Conservation (phyloP, 2,888 invertebrate genomes). For the Gonocerus acuteangulatus region DNA sequence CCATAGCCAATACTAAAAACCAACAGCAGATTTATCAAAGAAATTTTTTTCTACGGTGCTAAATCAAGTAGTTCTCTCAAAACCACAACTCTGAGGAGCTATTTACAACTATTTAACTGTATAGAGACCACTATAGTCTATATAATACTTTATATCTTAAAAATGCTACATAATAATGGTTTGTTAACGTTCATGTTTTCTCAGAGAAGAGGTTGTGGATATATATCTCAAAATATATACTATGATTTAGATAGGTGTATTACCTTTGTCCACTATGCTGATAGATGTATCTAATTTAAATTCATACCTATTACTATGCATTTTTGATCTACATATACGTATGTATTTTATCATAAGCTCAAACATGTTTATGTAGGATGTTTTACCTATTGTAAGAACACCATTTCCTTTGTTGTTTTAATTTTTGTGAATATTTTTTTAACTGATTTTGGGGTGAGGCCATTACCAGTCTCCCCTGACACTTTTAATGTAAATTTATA, state of each 20-base stretch:
- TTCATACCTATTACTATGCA: constrained; percentile 14
- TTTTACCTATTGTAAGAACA: constrained; percentile 18
- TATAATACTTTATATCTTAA: constrained; percentile 6
- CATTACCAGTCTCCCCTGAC: not conserved
- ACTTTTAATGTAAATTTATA: constrained; percentile 22
- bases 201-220: constrained; percentile 29
- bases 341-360: constrained; percentile 25
- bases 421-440: not conserved
- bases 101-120: constrained; percentile 10
- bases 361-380: constrained; percentile 19
- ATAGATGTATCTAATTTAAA: constrained; percentile 20
- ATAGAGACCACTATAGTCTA: not conserved
- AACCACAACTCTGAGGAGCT: constrained; percentile 20
- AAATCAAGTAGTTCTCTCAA: constrained; percentile 16
- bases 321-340: constrained; percentile 16
- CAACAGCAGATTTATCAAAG: constrained; percentile 1
- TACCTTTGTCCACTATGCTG: constrained; percentile 19
- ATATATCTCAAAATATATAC: constrained; percentile 1
- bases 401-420: constrained; percentile 17
- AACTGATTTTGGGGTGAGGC: not conserved
- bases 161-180: constrained; percentile 1
- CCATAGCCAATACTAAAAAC: constrained; percentile 29
- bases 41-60: constrained; percentile 21
- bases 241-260: not conserved
- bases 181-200: not conserved